Percentiles rank a stretch among this genome's conserved stretches.
Evolutionary conservation across 2,888 invertebrate genomes (phyloP).

Genomic region (Sabatieria punctata): DNA sequence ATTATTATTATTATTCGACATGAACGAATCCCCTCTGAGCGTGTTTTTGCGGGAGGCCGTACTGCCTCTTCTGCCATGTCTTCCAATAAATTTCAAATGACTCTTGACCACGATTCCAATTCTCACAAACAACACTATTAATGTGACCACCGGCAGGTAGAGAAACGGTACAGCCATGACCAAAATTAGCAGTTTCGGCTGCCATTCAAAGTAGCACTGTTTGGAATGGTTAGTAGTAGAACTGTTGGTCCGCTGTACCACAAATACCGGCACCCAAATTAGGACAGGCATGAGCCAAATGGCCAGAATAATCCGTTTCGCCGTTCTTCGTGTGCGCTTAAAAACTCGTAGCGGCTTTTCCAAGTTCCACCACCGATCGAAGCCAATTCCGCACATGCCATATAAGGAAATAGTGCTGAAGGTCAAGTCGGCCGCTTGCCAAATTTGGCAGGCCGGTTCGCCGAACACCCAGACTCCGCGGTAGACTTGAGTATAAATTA

Average conservation of each 20-base stretch:
- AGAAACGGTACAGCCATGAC: constrained; percentile 8
- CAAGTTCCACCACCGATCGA: constrained; percentile 14
- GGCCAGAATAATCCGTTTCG: constrained; percentile 9
- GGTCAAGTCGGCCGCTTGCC: constrained; percentile 14
- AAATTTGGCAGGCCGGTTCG: constrained; percentile 11
- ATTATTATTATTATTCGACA: too few relatives aligned
- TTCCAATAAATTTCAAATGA: constrained; percentile 4
- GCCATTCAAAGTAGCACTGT: constrained; percentile 12
- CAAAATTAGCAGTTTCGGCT: constrained; percentile 9
- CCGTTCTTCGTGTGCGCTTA: constrained; percentile 11
- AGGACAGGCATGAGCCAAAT: constrained; percentile 15
- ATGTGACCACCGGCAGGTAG: constrained; percentile 12
- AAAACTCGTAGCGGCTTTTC: constrained; percentile 14
- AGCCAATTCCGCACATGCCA: constrained; percentile 15
- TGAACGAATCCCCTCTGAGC: too few relatives aligned
- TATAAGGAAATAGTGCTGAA: constrained; percentile 14
- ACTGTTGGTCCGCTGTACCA: constrained; percentile 4
- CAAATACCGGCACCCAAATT: constrained; percentile 14
- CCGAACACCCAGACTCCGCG: background rate
- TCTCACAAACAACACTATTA: constrained; percentile 10
- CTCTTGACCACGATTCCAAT: constrained; percentile 12
- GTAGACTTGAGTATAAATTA: constrained; percentile 10
- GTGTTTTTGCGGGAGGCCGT: too few relatives aligned
- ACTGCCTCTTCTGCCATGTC: constrained; percentile 1
- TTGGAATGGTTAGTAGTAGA: background rate